Evolutionary conservation across 2,113 vertebrate species (phyloP).

Genomic region (Lophotis ruficrista): DNA sequence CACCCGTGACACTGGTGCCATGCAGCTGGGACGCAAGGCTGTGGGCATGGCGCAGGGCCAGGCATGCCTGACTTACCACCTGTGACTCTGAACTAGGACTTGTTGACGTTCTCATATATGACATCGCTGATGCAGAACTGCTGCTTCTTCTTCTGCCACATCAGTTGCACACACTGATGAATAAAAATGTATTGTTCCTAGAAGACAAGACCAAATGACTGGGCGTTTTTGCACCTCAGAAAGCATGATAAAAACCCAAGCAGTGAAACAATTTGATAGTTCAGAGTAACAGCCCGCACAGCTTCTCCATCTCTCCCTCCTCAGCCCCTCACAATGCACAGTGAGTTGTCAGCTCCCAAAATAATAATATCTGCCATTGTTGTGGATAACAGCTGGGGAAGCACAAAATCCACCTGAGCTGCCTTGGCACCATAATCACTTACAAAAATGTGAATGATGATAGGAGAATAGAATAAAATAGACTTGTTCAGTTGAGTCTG

Average conservation of each 20-base stretch:
- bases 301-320: background rate
- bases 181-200: constrained; percentile 98
- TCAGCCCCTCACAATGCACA: background rate
- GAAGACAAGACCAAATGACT: background rate
- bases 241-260: background rate
- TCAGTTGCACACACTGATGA: constrained; percentile 93
- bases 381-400: background rate
- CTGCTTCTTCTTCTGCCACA: constrained; percentile 96
- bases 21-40: rapidly evolving
- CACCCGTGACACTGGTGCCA: rapidly evolving
- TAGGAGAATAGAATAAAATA: background rate
- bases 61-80: constrained; percentile 55
- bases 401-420: background rate
- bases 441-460: background rate
- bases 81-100: constrained; percentile 80
- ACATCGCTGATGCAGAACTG: constrained; percentile 90
- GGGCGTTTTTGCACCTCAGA: background rate
- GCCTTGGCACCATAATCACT: background rate
- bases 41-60: rapidly evolving
- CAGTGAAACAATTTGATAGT: background rate
- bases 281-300: background rate
- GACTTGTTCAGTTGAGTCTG: background rate
- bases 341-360: background rate
- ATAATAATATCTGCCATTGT: background rate
- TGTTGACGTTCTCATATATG: constrained; percentile 95